A percentile compares a stretch with the other conserved stretches of the same genome.
These are phyloP conservation scores for Parelbella ahira DNA, from an alignment of 2,888 invertebrate species.

Conservation along the genomic window DNA sequence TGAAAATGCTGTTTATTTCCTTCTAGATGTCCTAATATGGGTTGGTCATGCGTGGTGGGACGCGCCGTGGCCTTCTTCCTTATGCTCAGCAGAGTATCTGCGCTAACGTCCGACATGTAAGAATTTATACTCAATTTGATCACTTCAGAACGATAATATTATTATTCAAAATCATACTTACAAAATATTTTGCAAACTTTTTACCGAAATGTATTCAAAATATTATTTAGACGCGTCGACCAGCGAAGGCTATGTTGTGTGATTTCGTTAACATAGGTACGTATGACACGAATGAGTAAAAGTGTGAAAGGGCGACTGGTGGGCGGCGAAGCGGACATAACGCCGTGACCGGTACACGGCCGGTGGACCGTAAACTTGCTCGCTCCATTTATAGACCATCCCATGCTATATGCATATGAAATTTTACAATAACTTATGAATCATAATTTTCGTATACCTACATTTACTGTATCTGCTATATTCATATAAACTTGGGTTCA, in stretches of 20 bases:
- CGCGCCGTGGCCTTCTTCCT: constrained; percentile 84
- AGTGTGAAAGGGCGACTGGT: constrained; percentile 34
- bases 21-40: constrained; percentile 95
- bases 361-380: constrained; percentile 53
- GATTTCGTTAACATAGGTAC: too few species aligned
- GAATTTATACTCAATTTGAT: too few species aligned
- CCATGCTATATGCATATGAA: constrained; percentile 9
- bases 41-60: constrained; percentile 91
- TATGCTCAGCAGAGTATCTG: constrained; percentile 77
- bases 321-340: constrained; percentile 58
- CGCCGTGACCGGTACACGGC: constrained; percentile 41
- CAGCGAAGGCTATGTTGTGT: too few species aligned
- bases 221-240: too few species aligned
- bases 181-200: too few species aligned
- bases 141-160: too few species aligned
- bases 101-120: constrained; percentile 81
- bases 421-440: constrained; percentile 11
- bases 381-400: constrained; percentile 54
- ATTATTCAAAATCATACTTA: too few species aligned
- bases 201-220: too few species aligned
- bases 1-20: too few species aligned
- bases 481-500: too few species aligned
- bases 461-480: too few species aligned
- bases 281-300: constrained; percentile 28
- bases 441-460: constrained; percentile 2